Evolutionary conservation across 2,797 vertebrate genomes (phyloP).

Genomic region (Spatula versicolor): DNA sequence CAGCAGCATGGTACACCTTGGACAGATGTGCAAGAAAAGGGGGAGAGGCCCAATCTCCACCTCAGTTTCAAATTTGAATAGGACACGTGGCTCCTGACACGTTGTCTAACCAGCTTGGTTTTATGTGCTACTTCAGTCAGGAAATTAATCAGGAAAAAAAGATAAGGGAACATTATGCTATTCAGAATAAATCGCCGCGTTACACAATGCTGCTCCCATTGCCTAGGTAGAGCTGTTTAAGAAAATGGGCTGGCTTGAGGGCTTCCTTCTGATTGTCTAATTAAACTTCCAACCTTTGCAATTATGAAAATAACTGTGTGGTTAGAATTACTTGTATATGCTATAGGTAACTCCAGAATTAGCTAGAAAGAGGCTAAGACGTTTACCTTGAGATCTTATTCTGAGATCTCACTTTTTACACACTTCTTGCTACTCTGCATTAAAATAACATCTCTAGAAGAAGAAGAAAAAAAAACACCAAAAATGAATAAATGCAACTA

Average conservation of each 20-base stretch:
- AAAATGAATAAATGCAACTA: not conserved
- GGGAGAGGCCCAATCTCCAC: not conserved
- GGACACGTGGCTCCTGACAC: constrained; percentile 61
- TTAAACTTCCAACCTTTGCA: constrained; percentile 76
- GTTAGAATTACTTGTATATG: constrained; percentile 57
- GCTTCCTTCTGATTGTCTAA: constrained; percentile 73
- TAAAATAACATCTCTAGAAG: not conserved
- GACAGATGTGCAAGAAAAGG: accelerated
- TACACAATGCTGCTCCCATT: constrained; percentile 68
- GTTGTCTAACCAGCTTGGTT: constrained; percentile 70
- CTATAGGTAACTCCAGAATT: constrained; percentile 61
- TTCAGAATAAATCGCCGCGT: constrained; percentile 61
- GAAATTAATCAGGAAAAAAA: constrained; percentile 72
- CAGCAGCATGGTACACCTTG: not conserved
- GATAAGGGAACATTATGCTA: constrained; percentile 70
- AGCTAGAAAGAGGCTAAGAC: constrained; percentile 38
- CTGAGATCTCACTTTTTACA: not conserved
- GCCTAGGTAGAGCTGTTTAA: constrained; percentile 69
- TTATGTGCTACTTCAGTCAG: constrained; percentile 68
- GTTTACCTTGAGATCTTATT: constrained; percentile 30
- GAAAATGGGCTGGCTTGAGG: constrained; percentile 72
- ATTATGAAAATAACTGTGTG: constrained; percentile 72
- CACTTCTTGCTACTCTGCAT: not conserved
- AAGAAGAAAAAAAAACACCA: not conserved
- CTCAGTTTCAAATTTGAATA: not conserved